Percentiles rank a stretch among this genome's conserved stretches.
Evolutionary conservation across 1,140 invertebrate species (phyloP).

Genomic region (Drosophila ficusphila): DNA sequence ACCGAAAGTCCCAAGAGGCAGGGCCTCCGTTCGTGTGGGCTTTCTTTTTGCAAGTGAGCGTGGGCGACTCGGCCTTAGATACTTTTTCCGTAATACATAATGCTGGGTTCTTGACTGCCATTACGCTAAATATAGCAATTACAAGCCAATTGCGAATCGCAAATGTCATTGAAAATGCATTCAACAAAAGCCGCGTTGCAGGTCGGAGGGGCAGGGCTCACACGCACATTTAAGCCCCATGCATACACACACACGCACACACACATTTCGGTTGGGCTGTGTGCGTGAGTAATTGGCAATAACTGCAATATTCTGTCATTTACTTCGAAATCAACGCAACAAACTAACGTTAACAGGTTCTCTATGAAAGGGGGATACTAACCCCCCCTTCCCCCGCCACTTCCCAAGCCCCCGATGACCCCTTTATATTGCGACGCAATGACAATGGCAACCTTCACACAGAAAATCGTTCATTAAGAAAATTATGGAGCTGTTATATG

Average conservation of each 20-base stretch:
- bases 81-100: constrained; percentile 52
- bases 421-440: constrained; percentile 24
- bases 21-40: neutral
- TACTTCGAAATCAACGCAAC: constrained; percentile 62
- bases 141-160: constrained; percentile 75
- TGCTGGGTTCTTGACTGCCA: constrained; percentile 65
- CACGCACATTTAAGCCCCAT: constrained; percentile 43
- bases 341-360: constrained; percentile 36
- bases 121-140: constrained; percentile 81
- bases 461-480: constrained; percentile 82
- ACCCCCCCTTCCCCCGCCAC: neutral
- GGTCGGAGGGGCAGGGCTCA: constrained; percentile 5
- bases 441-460: constrained; percentile 81
- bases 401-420: constrained; percentile 12
- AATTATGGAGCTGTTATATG: constrained; percentile 59
- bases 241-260: constrained; percentile 7
- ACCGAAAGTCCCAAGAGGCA: constrained; percentile 62
- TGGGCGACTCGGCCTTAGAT: constrained; percentile 13
- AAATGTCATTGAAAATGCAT: constrained; percentile 82
- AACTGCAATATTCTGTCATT: constrained; percentile 63
- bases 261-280: neutral
- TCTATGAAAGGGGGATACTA: neutral
- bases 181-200: constrained; percentile 42
- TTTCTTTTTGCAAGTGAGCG: constrained; percentile 21
- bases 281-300: constrained; percentile 46